phyloP scores from a whole-genome alignment of 2,888 invertebrate species.

The Phengaris arion region DNA sequence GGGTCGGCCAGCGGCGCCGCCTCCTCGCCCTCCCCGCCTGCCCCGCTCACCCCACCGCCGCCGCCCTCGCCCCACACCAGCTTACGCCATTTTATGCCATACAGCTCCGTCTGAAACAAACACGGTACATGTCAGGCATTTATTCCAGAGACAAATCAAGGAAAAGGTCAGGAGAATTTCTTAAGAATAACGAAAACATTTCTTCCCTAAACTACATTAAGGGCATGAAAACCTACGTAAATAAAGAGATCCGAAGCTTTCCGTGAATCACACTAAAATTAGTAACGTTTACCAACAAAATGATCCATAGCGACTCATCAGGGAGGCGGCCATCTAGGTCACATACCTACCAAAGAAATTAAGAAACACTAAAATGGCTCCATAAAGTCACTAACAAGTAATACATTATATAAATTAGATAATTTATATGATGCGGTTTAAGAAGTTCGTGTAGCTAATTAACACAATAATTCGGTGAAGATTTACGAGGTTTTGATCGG shows the following conservation, averaged over 20 bases:
- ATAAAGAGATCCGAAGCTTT: neutral
- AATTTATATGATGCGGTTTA: slow-evolving; percentile 11
- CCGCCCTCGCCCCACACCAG: slow-evolving; percentile 88
- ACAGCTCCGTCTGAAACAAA: slow-evolving; percentile 94
- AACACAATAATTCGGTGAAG: slow-evolving; percentile 6
- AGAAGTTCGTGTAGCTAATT: slow-evolving; percentile 13
- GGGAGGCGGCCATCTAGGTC: neutral
- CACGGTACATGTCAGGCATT: neutral
- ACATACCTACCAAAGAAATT: neutral
- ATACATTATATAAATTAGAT: slow-evolving; percentile 1
- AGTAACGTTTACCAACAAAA: neutral
- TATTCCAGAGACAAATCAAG: neutral
- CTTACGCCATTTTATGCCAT: slow-evolving; percentile 99
- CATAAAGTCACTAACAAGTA: neutral
- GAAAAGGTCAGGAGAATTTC: neutral
- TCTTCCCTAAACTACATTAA: neutral
- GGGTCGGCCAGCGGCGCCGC: slow-evolving; percentile 92
- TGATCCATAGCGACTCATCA: slow-evolving; percentile 3
- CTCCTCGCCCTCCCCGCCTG: slow-evolving; percentile 70
- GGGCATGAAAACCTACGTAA: neutral
- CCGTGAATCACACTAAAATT: neutral
- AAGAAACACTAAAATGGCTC: neutral
- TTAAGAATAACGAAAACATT: too few relatives aligned
- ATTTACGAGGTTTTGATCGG: slow-evolving; percentile 26
- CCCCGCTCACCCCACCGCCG: slow-evolving; percentile 74